These are phyloP conservation scores for Hystrix cristata DNA, from an alignment of 2,113 vertebrate species.

Conservation along the genomic window DNA sequence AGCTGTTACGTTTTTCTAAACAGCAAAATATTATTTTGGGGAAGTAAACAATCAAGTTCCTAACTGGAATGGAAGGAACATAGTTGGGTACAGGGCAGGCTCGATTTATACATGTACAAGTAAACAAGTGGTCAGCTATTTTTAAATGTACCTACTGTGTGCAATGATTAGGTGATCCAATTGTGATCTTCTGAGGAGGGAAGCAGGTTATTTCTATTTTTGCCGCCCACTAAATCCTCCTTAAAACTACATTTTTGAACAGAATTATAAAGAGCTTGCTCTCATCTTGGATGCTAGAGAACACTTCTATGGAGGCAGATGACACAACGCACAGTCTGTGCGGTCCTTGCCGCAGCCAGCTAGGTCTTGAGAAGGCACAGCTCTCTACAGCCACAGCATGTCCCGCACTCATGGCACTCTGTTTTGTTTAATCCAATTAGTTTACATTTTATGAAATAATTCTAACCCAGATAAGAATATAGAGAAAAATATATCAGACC, in stretches of 20 bases:
- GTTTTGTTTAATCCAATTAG: background rate
- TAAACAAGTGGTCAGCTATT: constrained; percentile 61
- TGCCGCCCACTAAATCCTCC: constrained; percentile 17
- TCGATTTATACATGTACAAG: constrained; percentile 6
- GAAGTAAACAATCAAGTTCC: constrained; percentile 54
- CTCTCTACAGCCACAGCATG: background rate
- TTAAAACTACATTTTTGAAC: constrained; percentile 8
- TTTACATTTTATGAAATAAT: constrained; percentile 45
- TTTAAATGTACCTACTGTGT: constrained; percentile 47
- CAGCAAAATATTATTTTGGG: constrained; percentile 65
- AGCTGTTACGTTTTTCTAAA: constrained; percentile 55
- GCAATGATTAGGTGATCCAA: constrained; percentile 27
- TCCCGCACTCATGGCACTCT: background rate
- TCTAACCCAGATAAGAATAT: constrained; percentile 28
- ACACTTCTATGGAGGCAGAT: background rate
- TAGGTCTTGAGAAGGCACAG: background rate
- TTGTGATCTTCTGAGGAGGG: constrained; percentile 3
- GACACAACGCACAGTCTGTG: background rate
- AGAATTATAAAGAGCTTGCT: constrained; percentile 19
- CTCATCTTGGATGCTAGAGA: background rate
- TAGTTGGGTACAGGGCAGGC: background rate
- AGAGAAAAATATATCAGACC: background rate
- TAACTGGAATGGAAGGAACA: background rate
- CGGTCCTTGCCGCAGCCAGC: background rate
- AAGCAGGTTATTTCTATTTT: constrained; percentile 60